Conservation (phyloP, 2,888 invertebrate genomes). For the Leuctra nigra region DNA sequence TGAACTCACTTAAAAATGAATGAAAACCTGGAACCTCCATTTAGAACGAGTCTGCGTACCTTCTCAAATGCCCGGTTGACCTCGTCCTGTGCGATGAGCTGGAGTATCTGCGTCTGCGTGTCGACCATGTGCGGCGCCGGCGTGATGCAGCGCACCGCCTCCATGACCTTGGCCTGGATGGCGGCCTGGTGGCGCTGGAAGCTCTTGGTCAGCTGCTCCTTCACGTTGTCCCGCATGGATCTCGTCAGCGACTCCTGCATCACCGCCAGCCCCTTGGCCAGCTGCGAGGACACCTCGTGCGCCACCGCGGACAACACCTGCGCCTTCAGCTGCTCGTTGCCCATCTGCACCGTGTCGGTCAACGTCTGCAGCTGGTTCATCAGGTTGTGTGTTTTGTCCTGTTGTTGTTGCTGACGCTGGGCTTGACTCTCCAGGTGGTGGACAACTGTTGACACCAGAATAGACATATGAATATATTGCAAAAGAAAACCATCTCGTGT, state of each 20-base stretch:
- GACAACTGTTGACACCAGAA: too few relatives aligned
- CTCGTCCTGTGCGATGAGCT: constrained; percentile 62
- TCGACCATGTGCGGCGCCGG: constrained; percentile 59
- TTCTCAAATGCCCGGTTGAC: constrained; percentile 80
- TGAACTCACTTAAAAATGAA: too few relatives aligned
- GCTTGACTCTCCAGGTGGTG: background rate
- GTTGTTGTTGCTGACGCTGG: background rate
- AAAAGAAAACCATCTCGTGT: too few relatives aligned
- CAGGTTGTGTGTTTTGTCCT: background rate
- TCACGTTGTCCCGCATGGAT: constrained; percentile 40
- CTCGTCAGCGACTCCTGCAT: constrained; percentile 40
- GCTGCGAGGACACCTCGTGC: constrained; percentile 35
- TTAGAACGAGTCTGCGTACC: constrained; percentile 38
- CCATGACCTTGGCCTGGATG: constrained; percentile 51
- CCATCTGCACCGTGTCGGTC: background rate
- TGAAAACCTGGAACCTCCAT: too few relatives aligned
- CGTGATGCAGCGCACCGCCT: constrained; percentile 62
- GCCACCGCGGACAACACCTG: background rate
- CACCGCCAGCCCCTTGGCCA: constrained; percentile 38
- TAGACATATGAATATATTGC: too few relatives aligned
- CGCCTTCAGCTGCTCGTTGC: background rate
- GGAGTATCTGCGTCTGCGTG: constrained; percentile 58
- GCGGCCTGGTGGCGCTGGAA: constrained; percentile 54
- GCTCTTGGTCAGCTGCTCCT: constrained; percentile 42
- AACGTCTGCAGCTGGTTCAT: background rate